These are phyloP conservation scores for Arvicanthis niloticus DNA, from an alignment of 2,113 vertebrate species.

Conservation along the genomic window DNA sequence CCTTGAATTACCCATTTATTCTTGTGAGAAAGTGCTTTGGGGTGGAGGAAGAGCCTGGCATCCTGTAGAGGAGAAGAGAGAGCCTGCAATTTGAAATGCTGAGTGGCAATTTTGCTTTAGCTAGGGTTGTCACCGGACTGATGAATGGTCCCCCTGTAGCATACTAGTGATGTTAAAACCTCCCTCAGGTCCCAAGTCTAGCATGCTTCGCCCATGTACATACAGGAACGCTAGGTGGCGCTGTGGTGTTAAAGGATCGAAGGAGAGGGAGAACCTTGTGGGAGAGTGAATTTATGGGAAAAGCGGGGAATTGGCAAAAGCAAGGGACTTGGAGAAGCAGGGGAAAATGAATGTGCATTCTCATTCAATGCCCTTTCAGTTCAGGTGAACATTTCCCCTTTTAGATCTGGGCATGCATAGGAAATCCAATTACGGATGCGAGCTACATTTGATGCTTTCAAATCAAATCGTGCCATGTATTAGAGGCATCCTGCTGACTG, in stretches of 20 bases:
- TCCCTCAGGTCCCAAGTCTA: not conserved
- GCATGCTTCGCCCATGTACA: fast-evolving
- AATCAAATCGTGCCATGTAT: not conserved
- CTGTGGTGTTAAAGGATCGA: constrained; percentile 2
- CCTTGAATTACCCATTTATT: constrained; percentile 59
- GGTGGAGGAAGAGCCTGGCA: not conserved
- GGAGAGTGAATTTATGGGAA: not conserved
- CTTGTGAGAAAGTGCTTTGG: constrained; percentile 52
- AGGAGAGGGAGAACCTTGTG: fast-evolving
- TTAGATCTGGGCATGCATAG: not conserved
- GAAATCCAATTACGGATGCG: not conserved
- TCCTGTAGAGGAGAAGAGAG: not conserved
- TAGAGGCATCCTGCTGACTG: not conserved
- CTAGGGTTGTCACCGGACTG: constrained; percentile 44
- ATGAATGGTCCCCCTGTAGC: not conserved
- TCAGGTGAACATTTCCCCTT: not conserved
- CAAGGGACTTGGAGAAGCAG: not conserved
- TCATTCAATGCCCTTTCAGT: not conserved
- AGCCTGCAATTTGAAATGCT: constrained; percentile 43
- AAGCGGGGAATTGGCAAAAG: not conserved
- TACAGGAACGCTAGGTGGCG: constrained; percentile 39
- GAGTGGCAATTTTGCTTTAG: constrained; percentile 60
- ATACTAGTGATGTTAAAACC: not conserved
- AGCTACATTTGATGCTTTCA: not conserved
- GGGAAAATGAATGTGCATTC: not conserved